These are phyloP conservation scores for Trichopoda pennipes DNA, from an alignment of 2,888 invertebrate genomes.

Conservation along the genomic window DNA sequence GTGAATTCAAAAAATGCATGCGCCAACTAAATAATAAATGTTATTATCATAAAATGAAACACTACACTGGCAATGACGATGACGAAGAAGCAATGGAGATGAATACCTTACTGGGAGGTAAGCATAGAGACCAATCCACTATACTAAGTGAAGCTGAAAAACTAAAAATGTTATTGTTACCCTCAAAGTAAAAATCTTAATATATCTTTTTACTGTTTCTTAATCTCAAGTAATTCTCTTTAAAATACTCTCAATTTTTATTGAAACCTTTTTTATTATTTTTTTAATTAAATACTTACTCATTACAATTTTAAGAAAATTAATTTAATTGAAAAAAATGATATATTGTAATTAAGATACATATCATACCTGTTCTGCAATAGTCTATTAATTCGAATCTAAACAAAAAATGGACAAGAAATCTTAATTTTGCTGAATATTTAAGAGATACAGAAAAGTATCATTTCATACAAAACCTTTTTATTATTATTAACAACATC, in stretches of 20 bases:
- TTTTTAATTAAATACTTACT: neutral
- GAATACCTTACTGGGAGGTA: conserved; percentile 74
- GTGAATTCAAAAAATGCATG: conserved; percentile 76
- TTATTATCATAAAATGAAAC: conserved; percentile 66
- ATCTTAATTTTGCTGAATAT: too few relatives aligned
- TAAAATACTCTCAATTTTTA: neutral
- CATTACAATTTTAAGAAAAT: neutral
- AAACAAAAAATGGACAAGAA: neutral
- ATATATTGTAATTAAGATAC: neutral
- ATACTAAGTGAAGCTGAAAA: conserved; percentile 81
- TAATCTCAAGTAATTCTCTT: neutral
- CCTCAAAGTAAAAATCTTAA: conserved; percentile 76
- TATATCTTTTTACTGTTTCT: neutral
- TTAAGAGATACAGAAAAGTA: too few relatives aligned
- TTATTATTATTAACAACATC: too few relatives aligned
- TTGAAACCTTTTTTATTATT: too few relatives aligned
- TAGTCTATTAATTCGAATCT: neutral
- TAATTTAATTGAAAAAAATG: too few relatives aligned
- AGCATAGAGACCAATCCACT: conserved; percentile 71
- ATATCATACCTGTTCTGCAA: neutral
- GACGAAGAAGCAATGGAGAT: conserved; percentile 75
- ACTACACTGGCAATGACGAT: conserved; percentile 69
- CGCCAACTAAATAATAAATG: conserved; percentile 73
- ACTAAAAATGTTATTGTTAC: conserved; percentile 80
- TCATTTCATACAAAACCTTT: too few relatives aligned